phyloP scores from a whole-genome alignment of 2,113 vertebrate species.

The Salvelinus alpinus region DNA sequence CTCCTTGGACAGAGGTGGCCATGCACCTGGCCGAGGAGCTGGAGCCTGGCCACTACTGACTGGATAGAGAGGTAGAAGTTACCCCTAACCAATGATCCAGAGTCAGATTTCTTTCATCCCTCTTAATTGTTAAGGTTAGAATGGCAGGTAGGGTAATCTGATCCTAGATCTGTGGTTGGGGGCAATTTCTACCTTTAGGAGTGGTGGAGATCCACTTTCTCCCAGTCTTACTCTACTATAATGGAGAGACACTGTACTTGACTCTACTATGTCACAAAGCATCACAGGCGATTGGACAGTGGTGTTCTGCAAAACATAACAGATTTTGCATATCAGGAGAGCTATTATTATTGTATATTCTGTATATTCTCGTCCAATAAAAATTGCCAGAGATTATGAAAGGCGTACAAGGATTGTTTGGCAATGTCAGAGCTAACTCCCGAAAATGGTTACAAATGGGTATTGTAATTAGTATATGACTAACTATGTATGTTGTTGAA shows the following conservation, averaged over 20 bases:
- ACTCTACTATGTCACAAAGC: background rate
- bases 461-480: background rate
- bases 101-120: background rate
- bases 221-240: background rate
- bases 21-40: conserved; percentile 68
- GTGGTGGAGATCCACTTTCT: too few species aligned
- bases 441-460: background rate
- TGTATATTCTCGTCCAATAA: background rate
- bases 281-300: background rate
- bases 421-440: background rate
- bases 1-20: conserved; percentile 68
- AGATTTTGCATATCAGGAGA: background rate
- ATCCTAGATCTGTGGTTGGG: too few species aligned
- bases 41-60: conserved; percentile 59
- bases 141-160: too few species aligned
- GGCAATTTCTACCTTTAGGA: too few species aligned
- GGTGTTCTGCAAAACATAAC: background rate
- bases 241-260: background rate
- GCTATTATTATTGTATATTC: background rate
- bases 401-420: background rate
- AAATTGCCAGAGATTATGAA: background rate
- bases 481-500: background rate
- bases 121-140: background rate
- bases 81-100: background rate
- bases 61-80: too few species aligned